A percentile compares a stretch with the other conserved stretches of the same genome.
Evolutionary conservation across 2,797 vertebrate genomes (phyloP).

Genomic region (Scolopax rusticola): DNA sequence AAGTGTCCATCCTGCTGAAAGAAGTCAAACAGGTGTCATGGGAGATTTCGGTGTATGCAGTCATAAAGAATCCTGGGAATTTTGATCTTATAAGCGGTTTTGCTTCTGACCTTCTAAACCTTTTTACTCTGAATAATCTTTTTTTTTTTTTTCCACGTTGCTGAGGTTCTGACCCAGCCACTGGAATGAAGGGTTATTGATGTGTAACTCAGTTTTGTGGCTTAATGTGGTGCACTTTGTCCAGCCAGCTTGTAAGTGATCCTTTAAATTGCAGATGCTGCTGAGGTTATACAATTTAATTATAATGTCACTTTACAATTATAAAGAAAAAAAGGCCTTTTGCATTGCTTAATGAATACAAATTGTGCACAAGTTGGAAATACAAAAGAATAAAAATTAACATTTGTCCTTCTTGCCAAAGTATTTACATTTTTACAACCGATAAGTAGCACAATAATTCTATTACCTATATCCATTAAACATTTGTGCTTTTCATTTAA

Average conservation of each 20-base stretch:
- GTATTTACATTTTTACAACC: conserved; percentile 77
- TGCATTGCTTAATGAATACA: conserved; percentile 79
- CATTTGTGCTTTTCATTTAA: conserved; percentile 74
- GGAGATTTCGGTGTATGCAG: conserved; percentile 19
- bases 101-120: conserved; percentile 56
- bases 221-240: conserved; percentile 76
- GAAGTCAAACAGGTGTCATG: conserved; percentile 66
- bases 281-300: conserved; percentile 79
- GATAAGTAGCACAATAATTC: conserved; percentile 76
- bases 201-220: conserved; percentile 67
- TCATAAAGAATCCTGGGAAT: conserved; percentile 21
- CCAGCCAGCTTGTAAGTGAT: conserved; percentile 75
- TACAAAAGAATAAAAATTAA: conserved; percentile 81
- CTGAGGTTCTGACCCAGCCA: conserved; percentile 69
- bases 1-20: not conserved
- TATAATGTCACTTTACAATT: conserved; percentile 82
- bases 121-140: conserved; percentile 51
- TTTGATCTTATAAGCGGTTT: conserved; percentile 44
- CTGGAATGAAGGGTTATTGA: conserved; percentile 67
- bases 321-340: conserved; percentile 77
- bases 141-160: not conserved
- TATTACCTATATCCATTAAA: conserved; percentile 75
- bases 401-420: conserved; percentile 78
- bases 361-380: conserved; percentile 75
- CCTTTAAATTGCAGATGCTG: conserved; percentile 77